A percentile compares a stretch with the other conserved stretches of the same genome.
Evolutionary conservation across 2,113 vertebrate species (phyloP).

Genomic region (Grallaria varia): DNA sequence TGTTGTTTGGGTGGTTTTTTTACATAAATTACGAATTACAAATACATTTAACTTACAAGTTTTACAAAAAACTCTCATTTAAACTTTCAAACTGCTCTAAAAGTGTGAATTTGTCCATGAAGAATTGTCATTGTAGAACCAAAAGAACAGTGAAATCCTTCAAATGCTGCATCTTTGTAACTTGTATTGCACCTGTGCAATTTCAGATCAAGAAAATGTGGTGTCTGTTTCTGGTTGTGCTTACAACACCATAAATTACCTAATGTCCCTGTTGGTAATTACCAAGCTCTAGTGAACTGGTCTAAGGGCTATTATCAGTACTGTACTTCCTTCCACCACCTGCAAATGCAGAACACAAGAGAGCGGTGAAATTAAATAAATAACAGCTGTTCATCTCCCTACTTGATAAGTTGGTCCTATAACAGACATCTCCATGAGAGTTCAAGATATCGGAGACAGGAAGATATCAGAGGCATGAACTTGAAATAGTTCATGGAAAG

Average conservation of each 20-base stretch:
- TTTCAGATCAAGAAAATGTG: not conserved
- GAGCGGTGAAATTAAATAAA: slow-evolving; percentile 12
- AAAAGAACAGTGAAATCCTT: not conserved
- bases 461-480: not conserved
- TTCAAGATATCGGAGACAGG: not conserved
- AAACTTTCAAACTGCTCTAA: not conserved
- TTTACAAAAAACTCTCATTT: not conserved
- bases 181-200: not conserved
- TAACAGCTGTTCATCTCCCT: slow-evolving; percentile 3
- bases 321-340: not conserved
- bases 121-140: not conserved
- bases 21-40: not conserved
- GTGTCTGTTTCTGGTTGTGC: not conserved
- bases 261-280: not conserved
- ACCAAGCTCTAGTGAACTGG: not conserved
- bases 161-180: not conserved
- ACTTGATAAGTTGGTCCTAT: not conserved
- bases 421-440: not conserved
- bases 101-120: not conserved
- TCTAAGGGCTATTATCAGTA: not conserved
- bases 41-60: not conserved
- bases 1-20: not conserved
- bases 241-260: not conserved
- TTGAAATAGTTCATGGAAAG: not conserved
- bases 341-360: not conserved